phyloP scores from a whole-genome alignment of 2,113 vertebrate species.

The Sclerurus mexicanus region DNA sequence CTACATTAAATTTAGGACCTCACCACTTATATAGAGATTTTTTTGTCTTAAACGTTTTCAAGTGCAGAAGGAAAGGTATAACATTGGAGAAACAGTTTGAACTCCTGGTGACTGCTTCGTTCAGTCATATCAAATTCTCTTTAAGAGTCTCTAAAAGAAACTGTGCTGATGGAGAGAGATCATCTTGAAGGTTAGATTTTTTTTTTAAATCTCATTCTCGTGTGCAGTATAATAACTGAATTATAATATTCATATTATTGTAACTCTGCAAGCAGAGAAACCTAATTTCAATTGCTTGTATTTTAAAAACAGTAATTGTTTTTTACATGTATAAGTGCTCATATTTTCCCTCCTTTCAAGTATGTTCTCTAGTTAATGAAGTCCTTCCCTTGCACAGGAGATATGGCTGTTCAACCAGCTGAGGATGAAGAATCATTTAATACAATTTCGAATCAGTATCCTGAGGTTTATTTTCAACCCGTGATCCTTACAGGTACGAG shows the following conservation, averaged over 20 bases:
- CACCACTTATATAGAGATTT: not conserved
- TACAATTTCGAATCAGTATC: constrained; percentile 83
- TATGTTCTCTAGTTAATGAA: not conserved
- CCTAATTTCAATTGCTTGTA: not conserved
- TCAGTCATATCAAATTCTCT: not conserved
- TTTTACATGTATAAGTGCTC: not conserved
- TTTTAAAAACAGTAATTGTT: not conserved
- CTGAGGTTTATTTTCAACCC: constrained; percentile 87
- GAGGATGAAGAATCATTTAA: constrained; percentile 75
- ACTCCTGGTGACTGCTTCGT: not conserved
- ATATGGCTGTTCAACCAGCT: constrained; percentile 62
- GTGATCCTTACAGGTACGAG: constrained; percentile 85
- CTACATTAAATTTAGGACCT: not conserved
- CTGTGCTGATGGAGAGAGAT: not conserved
- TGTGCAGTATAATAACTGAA: not conserved
- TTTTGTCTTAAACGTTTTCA: not conserved
- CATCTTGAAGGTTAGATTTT: not conserved
- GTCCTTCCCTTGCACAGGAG: constrained; percentile 73
- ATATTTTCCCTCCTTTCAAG: not conserved
- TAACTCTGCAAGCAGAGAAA: not conserved
- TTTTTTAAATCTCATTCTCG: not conserved
- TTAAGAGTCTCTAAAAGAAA: not conserved
- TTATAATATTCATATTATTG: not conserved
- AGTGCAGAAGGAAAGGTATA: not conserved
- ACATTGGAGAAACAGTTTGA: not conserved